Evolutionary conservation across 1,140 invertebrate species (phyloP), one percentile per base, ranked within the genome.

Genomic region (Psilanteris sp.): DNA sequence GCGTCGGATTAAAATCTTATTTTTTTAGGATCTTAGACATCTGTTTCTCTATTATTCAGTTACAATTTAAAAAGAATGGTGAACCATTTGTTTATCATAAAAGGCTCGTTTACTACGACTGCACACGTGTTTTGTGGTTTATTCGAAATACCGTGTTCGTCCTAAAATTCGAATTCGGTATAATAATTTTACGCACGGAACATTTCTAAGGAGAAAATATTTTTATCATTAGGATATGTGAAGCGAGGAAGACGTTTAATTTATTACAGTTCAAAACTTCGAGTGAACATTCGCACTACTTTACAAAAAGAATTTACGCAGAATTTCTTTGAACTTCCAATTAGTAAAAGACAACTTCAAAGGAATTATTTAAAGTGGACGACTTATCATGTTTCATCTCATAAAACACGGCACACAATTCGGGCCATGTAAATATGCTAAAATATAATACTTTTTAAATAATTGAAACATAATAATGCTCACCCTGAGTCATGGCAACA

Each of bases 331-430:
- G 57, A 72, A 57, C 57, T 48, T 64, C 57, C 68, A 64, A 72
- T 72, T 72, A 64, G 68, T 50, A 36, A 50, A 57, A 72, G 50
- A 8, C 24, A 72, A 57, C 50, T 41, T 73, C 68, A 73, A 73
- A 73, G 68, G 68, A 57, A 57, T 57, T 57, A 64, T 72, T 72
- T 72, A 37, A 72, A 72, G 48, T 64, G 39, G 43, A 32, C 57
- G 62, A 72, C 68, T 72, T 72, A 72, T 72, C 57, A 72, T 57
- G 16, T 64, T 54, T 55, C 41, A 32, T 50, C 26, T 55, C 27
- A 18, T 44, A 50, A 64, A 62, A 64, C 9, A 55, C 32, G 48
- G 32, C 29, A 54, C 29, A 31, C 31, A 43, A 44, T 61, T 54
- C 34, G 14, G 32, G 32, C 2, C 43, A 50, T 59, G 44, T 54